Evolutionary conservation across 2,113 vertebrate species (phyloP), one percentile per base, ranked within the genome.

Genomic region (Xerus inauris): DNA sequence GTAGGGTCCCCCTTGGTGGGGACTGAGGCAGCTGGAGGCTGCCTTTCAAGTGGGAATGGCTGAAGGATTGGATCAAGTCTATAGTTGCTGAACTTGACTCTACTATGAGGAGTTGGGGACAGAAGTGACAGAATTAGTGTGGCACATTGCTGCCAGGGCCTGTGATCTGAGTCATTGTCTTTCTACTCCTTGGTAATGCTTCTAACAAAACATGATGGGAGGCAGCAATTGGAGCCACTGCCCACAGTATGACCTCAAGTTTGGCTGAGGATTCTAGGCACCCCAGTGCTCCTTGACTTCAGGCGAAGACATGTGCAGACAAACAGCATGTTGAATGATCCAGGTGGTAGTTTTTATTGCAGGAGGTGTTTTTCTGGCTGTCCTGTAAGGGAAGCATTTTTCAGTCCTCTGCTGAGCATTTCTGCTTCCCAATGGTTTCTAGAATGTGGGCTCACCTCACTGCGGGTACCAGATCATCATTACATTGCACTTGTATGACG

Each of bases 271-370:
- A 16, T 0, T 8, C 47, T 2, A 22, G 59, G 22, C 32, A 19
- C n/a, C 26, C n/a, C 8, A 69, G n/a, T 10, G 32, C 8, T 69
- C 42, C 51, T 38, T 9, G 38, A 32, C 84, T 40, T 40, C 24
- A 65, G 72, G 73, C 47, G 3, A n/a, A 35, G 62, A 64, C 45
- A 14, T 10, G 10, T 6, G 17, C 42, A 71, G 17, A 45, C 8
- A 16, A 73, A 12, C 24, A 8, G 51, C 5, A 22, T 2, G 7
- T 6, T 11, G 8, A 32, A n/a, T 8, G 32, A 24, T 47, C 0
- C 0, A 28, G 5, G 35, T 6, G 95, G 62, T 32, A 1, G 28
- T 35, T 42, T 40, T 14, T 8, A n/a, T 5, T 11, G 49, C 7
- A 0, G 47, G 67, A 94, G 76, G 64, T 0, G 7, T 38, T 62